Evolutionary conservation across 2,797 vertebrate genomes (phyloP), one percentile per base, ranked within the genome.

Genomic region (Protosalanx chinensis): DNA sequence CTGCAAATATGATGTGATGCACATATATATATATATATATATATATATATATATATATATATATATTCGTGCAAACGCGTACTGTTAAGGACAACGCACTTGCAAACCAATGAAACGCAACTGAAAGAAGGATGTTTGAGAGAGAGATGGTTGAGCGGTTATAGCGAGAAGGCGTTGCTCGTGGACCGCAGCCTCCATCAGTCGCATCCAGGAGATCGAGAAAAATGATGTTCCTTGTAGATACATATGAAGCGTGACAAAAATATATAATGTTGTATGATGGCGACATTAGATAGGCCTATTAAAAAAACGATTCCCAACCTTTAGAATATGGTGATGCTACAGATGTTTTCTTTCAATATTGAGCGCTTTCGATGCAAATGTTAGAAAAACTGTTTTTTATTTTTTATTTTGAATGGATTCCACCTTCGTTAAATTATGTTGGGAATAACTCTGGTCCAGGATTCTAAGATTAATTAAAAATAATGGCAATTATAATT

Each of bases 161-260:
- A 82, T 65, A 82, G 78, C 76, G 85, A 82, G 85, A 77, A 87
- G 80, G 87, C 84, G 87, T 87, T 82, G 81, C 79, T 86, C 74
- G 35, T 61, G 82, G 83, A 86, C 84, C 74, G 86, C 84, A 63
- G 73, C 84, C 83, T 88, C 87, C 88, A 87, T 88, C 85, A 84
- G 77, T 77, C 82, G 76, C 86, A 82, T 85, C 81, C 78, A 41
- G 73, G 84, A 79, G 71, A 84, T 49, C 2, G 63, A 73, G 68
- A 66, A 63, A 32, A 60, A 79, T 73, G 3, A 18, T 74, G 74
- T 79, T 20, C 70, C 75, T 67, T 66, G 67, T 64, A 71, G 79
- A 77, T 73, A 75, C 49, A 30, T 64, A 15, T 27, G 3, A 32
- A 18, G 27, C 65, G 51, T 53, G 65, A 16, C 41, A 46, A 41